Conservation (phyloP, 2,113 vertebrate genomes). For the Numenius arquata region DNA sequence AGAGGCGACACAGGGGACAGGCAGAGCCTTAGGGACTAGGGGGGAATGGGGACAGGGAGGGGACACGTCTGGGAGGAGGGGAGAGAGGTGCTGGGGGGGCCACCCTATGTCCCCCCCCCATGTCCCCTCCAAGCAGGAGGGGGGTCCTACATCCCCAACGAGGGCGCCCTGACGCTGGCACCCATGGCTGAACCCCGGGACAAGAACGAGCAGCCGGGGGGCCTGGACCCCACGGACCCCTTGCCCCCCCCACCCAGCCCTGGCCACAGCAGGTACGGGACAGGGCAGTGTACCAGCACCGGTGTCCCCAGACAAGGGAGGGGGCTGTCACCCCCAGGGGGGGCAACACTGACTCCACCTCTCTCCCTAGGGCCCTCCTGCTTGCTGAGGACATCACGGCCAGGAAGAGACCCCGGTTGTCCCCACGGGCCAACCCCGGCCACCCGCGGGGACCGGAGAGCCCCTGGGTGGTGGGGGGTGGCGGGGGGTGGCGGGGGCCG, state of each 20-base stretch:
- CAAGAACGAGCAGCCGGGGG: neutral
- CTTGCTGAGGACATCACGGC: neutral
- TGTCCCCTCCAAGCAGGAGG: neutral
- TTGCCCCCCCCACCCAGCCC: neutral
- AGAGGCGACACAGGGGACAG: neutral
- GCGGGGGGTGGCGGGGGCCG: no score
- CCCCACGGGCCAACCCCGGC: neutral
- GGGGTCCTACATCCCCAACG: neutral
- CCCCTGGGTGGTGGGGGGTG: neutral
- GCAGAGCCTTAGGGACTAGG: neutral
- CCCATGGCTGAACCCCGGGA: neutral
- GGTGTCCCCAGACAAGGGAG: neutral
- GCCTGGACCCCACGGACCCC: neutral
- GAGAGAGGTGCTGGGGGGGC: neutral
- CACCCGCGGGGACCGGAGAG: neutral
- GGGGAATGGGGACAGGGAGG: neutral
- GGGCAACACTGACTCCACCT: neutral
- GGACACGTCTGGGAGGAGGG: neutral
- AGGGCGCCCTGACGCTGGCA: neutral
- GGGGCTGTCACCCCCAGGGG: neutral
- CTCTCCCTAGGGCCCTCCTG: neutral
- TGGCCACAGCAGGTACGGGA: neutral
- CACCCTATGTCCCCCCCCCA: neutral
- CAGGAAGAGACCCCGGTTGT: neutral
- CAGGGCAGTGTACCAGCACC: neutral